These are phyloP conservation scores for Allophyes oxyacanthae DNA, from an alignment of 2,888 invertebrate species.

Conservation along the genomic window DNA sequence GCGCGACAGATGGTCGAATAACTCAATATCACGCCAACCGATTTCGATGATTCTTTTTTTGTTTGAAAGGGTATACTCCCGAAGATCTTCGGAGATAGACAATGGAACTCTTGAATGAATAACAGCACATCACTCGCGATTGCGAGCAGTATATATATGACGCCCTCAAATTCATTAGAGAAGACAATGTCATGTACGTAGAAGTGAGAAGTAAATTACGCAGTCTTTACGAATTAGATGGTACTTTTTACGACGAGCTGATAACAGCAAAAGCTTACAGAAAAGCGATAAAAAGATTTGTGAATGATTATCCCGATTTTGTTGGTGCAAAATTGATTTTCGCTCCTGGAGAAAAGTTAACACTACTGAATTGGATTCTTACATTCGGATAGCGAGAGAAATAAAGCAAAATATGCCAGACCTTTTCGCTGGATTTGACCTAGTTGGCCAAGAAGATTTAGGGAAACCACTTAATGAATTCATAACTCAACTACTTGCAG, in stretches of 20 bases:
- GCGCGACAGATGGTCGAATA: no score
- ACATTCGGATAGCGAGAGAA: constrained; percentile 75
- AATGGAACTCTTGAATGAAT: no score
- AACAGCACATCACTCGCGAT: no score
- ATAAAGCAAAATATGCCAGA: constrained; percentile 89
- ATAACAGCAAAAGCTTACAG: constrained; percentile 90
- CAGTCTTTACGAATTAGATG: constrained; percentile 91
- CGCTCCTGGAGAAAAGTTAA: constrained; percentile 89
- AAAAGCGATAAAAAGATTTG: constrained; percentile 88
- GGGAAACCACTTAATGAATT: constrained; percentile 91
- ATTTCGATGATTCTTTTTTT: no score
- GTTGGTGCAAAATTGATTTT: constrained; percentile 92
- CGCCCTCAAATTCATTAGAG: constrained; percentile 89
- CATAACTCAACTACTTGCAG: constrained; percentile 85
- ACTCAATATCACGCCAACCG: no score
- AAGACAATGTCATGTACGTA: constrained; percentile 92
- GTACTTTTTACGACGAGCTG: constrained; percentile 84
- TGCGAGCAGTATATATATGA: constrained; percentile 91
- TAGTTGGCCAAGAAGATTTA: constrained; percentile 94
- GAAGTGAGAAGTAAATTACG: constrained; percentile 92
- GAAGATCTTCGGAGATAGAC: no score
- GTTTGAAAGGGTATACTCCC: no score
- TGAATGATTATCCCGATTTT: constrained; percentile 90
- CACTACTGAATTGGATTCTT: constrained; percentile 72
- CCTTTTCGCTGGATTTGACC: constrained; percentile 94